A percentile compares a stretch with the other conserved stretches of the same genome.
phyloP scores from a whole-genome alignment of 1,140 invertebrate genomes.

The Bradysia coprophila region DNA sequence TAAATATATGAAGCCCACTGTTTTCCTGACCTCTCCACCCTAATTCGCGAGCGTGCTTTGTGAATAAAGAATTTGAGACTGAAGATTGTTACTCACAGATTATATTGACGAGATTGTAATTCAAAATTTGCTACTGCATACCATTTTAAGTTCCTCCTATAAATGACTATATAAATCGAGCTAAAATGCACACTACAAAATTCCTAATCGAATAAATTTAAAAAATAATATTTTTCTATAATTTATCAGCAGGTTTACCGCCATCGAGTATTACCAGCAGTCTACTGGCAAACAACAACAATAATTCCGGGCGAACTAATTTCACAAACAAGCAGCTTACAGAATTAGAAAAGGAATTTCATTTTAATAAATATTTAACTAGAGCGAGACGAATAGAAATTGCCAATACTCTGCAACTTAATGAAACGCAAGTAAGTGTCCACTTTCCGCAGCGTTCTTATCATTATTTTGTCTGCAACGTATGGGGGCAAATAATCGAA shows the following conservation, averaged over 20 bases:
- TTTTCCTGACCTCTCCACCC: too few relatives aligned
- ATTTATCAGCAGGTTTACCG: constrained; percentile 20
- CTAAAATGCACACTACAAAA: too few relatives aligned
- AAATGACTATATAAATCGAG: too few relatives aligned
- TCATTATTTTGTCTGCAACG: not conserved
- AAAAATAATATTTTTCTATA: constrained; percentile 2
- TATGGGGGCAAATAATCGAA: not conserved
- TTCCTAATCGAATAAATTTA: too few relatives aligned
- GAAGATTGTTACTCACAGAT: too few relatives aligned
- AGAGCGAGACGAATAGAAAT: constrained; percentile 93
- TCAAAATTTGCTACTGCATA: too few relatives aligned
- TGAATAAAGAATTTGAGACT: too few relatives aligned
- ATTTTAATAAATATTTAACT: constrained; percentile 98
- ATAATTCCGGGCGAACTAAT: constrained; percentile 84
- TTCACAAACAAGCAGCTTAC: constrained; percentile 98
- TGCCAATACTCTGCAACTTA: constrained; percentile 84
- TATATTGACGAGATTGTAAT: too few relatives aligned
- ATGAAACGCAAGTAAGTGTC: constrained; percentile 84
- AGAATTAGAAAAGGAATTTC: constrained; percentile 97
- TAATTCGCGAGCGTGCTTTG: too few relatives aligned
- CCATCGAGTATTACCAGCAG: constrained; percentile 26
- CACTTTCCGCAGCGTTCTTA: constrained; percentile 10
- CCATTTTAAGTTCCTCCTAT: too few relatives aligned
- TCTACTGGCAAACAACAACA: constrained; percentile 31
- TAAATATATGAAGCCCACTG: too few relatives aligned